Base-by-base conservation (phyloP, 2,113 vertebrate genomes). In the Helogale parvula region DNA sequence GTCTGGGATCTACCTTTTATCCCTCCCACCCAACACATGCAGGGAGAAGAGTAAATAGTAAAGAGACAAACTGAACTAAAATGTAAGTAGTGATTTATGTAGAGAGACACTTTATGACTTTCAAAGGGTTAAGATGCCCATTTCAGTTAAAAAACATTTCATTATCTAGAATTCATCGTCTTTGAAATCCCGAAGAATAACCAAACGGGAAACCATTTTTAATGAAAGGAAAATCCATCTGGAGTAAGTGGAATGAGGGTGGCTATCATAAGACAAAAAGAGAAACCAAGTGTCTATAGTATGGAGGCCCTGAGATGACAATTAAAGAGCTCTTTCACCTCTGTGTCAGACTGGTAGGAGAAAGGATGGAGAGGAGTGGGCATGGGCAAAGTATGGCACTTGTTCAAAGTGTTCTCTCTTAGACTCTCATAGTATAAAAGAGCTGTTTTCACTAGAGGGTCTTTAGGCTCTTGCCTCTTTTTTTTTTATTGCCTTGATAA, bases 401-500 rank as follows among this genome's bases (percentile, higher is more conserved):
- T 90, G 17, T 60, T 66, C 17, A 15, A 82, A 90, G 74, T 52
- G 29, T 92, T 88, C 7, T 35, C 29, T 79, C 16, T 76, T 71
- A 88, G 19, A 76, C 23, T 80, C 52, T 97, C 41, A 83, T 94
- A 90, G 35, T 65, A 68, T 81, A 83, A 96, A 93, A 68, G 33
- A 76, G 69, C 76, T 52, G 31, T 85, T 91, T 92, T 82, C 93
- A 84, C 66, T 35, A 47, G 77, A 96, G 35, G 15, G n/a, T 94
- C 94, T 96, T 89, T 60, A 65, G 88, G 38, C 47, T 88, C 33
- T 89, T 97, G 38, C 29, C 35, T 86, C 29, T 93, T 96, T 50
- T 57, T 66, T 80, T 91, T 96, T 97, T 97, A 98, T 84, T 97
- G 50, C 83, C 86, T 96, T 96, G 91, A 84, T 98, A 97, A 97